phyloP scores from a whole-genome alignment of 2,113 vertebrate genomes.

The Balaenoptera acutorostrata region DNA sequence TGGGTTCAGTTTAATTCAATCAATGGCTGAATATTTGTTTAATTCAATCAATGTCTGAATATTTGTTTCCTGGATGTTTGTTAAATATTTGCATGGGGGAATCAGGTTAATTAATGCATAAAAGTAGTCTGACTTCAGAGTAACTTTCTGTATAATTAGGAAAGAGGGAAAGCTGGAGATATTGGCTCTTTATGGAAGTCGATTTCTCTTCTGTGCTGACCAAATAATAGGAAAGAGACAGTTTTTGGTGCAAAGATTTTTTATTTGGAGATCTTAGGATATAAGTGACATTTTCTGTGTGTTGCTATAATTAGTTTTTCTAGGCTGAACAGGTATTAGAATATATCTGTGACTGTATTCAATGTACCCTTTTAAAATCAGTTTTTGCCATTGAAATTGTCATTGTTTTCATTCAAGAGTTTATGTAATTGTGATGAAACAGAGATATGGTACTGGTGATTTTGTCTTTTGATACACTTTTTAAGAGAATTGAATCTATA shows the following conservation, averaged over 20 bases:
- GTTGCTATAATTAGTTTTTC: background rate
- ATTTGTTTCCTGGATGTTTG: conserved; percentile 45
- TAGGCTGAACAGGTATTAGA: background rate
- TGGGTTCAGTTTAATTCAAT: conserved; percentile 38
- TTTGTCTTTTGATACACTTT: background rate
- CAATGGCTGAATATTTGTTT: conserved; percentile 49
- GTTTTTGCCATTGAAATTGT: background rate
- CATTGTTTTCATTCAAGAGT: conserved; percentile 16
- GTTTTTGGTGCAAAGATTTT: background rate
- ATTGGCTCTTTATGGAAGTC: background rate
- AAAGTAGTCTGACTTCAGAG: conserved; percentile 55
- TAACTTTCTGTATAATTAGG: conserved; percentile 41
- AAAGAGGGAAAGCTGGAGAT: background rate
- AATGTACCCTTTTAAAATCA: background rate
- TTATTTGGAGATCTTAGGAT: background rate
- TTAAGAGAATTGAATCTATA: background rate
- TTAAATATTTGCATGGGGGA: conserved; percentile 37
- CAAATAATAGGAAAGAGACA: conserved; percentile 25
- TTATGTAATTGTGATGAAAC: conserved; percentile 3
- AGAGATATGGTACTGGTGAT: background rate
- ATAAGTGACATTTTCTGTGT: background rate
- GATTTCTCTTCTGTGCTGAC: background rate
- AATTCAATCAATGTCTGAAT: conserved; percentile 37
- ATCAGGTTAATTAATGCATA: conserved; percentile 70
- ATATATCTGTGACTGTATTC: background rate